Evolutionary conservation across 2,113 vertebrate species (phyloP).

Genomic region (Scartelaos histophorus): DNA sequence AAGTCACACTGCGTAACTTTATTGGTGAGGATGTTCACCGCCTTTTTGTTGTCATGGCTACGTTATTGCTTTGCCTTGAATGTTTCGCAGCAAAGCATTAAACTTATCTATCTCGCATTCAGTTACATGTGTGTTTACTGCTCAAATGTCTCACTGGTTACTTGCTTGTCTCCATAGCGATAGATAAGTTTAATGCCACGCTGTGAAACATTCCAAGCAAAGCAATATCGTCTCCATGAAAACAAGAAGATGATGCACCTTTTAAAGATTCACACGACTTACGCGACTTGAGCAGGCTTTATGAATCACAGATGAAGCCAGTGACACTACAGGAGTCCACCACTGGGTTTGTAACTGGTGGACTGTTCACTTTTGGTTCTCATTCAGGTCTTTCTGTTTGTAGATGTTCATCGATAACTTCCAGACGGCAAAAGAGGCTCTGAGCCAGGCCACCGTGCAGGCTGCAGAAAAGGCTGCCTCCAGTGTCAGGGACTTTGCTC

Average conservation of each 20-base stretch:
- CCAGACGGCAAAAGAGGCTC: conserved; percentile 87
- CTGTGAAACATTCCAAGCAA: no score
- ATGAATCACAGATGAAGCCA: conserved; percentile 33
- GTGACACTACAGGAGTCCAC: conserved; percentile 14
- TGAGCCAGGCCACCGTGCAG: conserved; percentile 88
- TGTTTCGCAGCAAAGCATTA: no score
- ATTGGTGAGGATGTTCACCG: no score
- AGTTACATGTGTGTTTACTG: no score
- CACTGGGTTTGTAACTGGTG: conserved; percentile 2
- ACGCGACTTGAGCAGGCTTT: conserved; percentile 5
- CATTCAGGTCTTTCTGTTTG: conserved; percentile 6
- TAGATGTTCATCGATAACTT: conserved; percentile 92
- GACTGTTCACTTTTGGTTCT: background rate
- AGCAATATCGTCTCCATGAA: no score
- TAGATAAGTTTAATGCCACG: no score
- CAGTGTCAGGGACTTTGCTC: conserved; percentile 88
- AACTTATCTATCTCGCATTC: no score
- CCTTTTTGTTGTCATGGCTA: no score
- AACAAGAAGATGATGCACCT: background rate
- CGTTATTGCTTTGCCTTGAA: no score
- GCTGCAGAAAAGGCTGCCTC: conserved; percentile 92
- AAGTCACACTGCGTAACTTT: no score
- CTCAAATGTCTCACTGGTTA: no score
- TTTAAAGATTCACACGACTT: background rate
- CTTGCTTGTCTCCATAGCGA: no score